These are phyloP conservation scores for Brachypalpus laphriformis DNA, from an alignment of 2,888 invertebrate genomes.

Conservation along the genomic window DNA sequence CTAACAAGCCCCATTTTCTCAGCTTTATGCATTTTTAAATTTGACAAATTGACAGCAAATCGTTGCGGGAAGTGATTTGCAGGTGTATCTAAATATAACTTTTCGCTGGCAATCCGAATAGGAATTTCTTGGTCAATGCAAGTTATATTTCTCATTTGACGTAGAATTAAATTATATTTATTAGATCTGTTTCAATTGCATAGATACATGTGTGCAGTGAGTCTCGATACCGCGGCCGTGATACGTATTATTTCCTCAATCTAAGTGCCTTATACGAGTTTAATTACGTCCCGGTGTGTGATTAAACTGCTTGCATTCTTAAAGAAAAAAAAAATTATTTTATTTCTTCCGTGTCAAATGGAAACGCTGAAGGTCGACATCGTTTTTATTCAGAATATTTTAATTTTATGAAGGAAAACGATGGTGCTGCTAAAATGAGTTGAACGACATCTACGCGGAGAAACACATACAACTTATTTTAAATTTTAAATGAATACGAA, in stretches of 20 bases:
- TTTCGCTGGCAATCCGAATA: constrained; percentile 30
- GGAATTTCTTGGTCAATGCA: constrained; percentile 25
- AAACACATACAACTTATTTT: not conserved
- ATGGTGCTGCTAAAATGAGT: not conserved
- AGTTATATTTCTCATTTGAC: constrained; percentile 24
- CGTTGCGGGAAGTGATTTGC: constrained; percentile 21
- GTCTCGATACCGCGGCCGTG: constrained; percentile 30
- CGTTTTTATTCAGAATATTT: constrained; percentile 7
- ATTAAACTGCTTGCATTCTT: constrained; percentile 51
- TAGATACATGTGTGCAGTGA: not conserved
- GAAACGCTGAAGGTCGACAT: constrained; percentile 50
- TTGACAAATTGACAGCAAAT: constrained; percentile 55
- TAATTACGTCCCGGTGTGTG: constrained; percentile 39
- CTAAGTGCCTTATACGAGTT: constrained; percentile 48
- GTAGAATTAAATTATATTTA: constrained; percentile 19
- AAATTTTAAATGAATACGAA: not conserved
- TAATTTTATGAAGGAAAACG: not conserved
- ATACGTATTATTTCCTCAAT: constrained; percentile 69
- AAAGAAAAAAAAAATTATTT: constrained; percentile 10
- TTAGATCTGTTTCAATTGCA: constrained; percentile 3
- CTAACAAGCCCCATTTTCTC: constrained; percentile 6
- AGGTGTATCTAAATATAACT: constrained; percentile 34
- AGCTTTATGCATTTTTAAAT: constrained; percentile 15
- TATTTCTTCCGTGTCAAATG: constrained; percentile 56
- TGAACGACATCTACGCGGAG: constrained; percentile 7